Evolutionary conservation across 2,888 invertebrate genomes (phyloP).

Genomic region (Scaptomyza cyrtandrae): DNA sequence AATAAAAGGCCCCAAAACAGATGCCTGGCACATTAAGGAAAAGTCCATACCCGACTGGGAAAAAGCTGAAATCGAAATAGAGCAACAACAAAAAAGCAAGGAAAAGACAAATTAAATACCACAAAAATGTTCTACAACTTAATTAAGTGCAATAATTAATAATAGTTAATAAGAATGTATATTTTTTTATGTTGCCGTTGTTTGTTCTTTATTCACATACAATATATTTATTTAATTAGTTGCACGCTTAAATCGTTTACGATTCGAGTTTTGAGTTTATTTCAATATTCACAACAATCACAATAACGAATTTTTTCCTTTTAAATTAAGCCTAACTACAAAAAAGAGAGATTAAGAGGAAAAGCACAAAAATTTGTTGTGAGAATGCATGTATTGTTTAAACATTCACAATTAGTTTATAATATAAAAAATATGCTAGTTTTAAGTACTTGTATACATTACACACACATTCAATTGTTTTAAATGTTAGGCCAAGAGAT

Average conservation of each 20-base stretch:
- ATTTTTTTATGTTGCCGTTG: constrained; percentile 27
- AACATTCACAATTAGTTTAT: constrained; percentile 75
- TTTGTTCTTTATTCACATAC: constrained; percentile 72
- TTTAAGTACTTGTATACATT: constrained; percentile 48
- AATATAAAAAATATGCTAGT: constrained; percentile 79
- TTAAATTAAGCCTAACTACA: constrained; percentile 79
- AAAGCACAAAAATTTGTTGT: constrained; percentile 69
- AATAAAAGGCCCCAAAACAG: constrained; percentile 62
- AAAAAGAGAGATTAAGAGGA: constrained; percentile 75
- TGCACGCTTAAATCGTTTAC: constrained; percentile 70
- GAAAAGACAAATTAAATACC: constrained; percentile 21
- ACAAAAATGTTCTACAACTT: not conserved
- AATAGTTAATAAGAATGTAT: constrained; percentile 44
- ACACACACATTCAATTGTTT: constrained; percentile 50
- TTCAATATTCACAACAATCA: constrained; percentile 81
- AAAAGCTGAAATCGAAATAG: constrained; percentile 84
- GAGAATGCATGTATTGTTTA: constrained; percentile 23
- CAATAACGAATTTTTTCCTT: constrained; percentile 77
- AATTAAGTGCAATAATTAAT: constrained; percentile 31
- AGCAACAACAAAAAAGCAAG: constrained; percentile 40
- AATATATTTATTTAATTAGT: constrained; percentile 69
- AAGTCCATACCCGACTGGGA: constrained; percentile 88
- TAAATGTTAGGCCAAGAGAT: constrained; percentile 56
- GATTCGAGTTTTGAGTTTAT: constrained; percentile 63
- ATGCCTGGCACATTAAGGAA: constrained; percentile 80